A percentile compares a stretch with the other conserved stretches of the same genome.
These are phyloP conservation scores for Cisticola juncidis DNA, from an alignment of 2,113 vertebrate species.

Conservation along the genomic window DNA sequence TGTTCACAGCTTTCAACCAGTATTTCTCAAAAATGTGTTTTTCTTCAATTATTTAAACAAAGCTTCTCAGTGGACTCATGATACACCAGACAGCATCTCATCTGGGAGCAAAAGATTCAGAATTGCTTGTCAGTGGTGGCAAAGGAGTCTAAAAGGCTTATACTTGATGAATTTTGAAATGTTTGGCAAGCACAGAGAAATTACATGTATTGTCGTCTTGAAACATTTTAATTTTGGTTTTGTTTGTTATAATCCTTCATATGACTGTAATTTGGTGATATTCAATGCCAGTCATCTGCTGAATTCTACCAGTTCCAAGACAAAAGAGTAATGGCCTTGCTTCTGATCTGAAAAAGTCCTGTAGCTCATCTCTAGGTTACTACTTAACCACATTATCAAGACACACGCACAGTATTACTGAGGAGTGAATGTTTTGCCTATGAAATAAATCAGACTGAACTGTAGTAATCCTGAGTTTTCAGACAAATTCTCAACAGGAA, in stretches of 20 bases:
- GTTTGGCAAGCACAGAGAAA: background rate
- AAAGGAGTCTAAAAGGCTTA: background rate
- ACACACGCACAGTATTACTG: background rate
- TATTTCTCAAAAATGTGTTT: background rate
- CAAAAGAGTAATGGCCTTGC: background rate
- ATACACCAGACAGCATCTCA: background rate
- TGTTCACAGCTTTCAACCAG: background rate
- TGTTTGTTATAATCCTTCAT: background rate
- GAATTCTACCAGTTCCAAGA: background rate
- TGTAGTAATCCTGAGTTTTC: background rate
- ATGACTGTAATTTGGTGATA: background rate
- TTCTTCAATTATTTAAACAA: background rate
- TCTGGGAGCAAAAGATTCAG: background rate
- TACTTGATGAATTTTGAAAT: background rate
- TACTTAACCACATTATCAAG: background rate
- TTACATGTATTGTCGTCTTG: background rate
- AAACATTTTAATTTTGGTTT: background rate
- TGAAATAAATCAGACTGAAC: background rate
- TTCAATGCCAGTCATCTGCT: background rate
- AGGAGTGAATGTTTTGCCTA: background rate
- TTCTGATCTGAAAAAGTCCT: background rate
- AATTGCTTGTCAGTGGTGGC: background rate
- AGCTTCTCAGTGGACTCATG: background rate
- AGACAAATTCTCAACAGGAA: background rate
- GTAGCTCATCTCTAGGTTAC: background rate